These are phyloP conservation scores for Atractosteus spatula DNA, from an alignment of 2,113 vertebrate genomes.

Conservation along the genomic window DNA sequence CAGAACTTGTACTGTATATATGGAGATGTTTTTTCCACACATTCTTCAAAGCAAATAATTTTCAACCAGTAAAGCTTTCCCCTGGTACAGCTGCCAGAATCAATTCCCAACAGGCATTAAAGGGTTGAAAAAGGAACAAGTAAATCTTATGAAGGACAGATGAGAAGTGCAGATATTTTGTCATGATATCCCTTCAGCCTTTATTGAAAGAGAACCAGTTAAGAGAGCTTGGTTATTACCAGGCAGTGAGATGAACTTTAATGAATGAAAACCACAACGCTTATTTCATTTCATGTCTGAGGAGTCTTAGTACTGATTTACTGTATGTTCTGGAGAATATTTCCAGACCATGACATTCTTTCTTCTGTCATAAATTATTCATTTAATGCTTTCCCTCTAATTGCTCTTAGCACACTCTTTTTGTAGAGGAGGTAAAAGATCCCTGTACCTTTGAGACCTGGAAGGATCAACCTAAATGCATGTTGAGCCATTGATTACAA, in stretches of 20 bases:
- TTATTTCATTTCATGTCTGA: not conserved
- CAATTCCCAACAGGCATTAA: not conserved
- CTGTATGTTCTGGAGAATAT: slow-evolving; percentile 52
- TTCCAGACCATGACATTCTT: slow-evolving; percentile 66
- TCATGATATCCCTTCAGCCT: too few relatives aligned
- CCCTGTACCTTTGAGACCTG: slow-evolving; percentile 48
- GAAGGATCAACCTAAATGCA: slow-evolving; percentile 11
- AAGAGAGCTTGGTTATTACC: too few relatives aligned
- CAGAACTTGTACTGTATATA: not conserved
- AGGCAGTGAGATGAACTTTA: too few relatives aligned
- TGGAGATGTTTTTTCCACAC: not conserved
- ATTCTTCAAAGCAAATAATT: slow-evolving; percentile 26
- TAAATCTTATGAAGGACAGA: too few relatives aligned
- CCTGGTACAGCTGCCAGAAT: slow-evolving; percentile 33
- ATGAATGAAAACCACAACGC: too few relatives aligned
- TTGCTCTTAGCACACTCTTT: slow-evolving; percentile 46
- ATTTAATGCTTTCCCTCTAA: slow-evolving; percentile 45
- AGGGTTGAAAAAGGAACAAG: too few relatives aligned
- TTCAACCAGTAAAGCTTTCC: slow-evolving; percentile 34
- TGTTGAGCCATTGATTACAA: too few relatives aligned
- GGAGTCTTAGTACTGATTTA: slow-evolving; percentile 44
- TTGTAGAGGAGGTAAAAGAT: slow-evolving; percentile 47
- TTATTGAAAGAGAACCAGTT: too few relatives aligned
- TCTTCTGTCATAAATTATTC: slow-evolving; percentile 57
- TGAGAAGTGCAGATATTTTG: too few relatives aligned